Evolutionary conservation across 2,797 vertebrate genomes (phyloP), one percentile per base, ranked within the genome.

Genomic region (Catamblyrhynchus diadema): DNA sequence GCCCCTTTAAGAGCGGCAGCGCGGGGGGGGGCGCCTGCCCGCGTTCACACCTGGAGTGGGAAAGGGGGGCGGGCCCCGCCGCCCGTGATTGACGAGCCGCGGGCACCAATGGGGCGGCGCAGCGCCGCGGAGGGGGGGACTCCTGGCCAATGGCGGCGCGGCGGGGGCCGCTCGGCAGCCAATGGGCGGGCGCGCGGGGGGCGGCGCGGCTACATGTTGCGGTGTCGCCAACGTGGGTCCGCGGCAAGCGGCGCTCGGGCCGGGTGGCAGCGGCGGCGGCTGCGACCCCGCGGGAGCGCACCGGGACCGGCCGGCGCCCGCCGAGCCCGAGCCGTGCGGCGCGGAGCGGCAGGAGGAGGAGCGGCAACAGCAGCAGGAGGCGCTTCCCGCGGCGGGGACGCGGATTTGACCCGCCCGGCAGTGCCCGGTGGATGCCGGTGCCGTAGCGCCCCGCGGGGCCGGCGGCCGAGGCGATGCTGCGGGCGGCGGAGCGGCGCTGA

Each of bases 1-100:
- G 93, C 77, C 85, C 96, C 98, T 98, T 98, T 98, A 98, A 98
- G 97, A 92, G 67, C n/a, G 32, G 75, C 91, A 53, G 92, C 64
- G 60, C 75, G 50, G 94, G 56, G 57, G 88, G 93, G 94, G 39
- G 78, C 13, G 35, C 70, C 51, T 53, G 75, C 88, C 83, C 51
- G 91, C 96, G 95, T 98, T 99, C 99, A 98, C 99, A 99, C 99
- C 98, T 98, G 98, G 98, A 98, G 98, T 98, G 98, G 98, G 98
- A 98, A 98, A 98, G 72, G 94, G n/a, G 33, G 98, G 98, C 96
- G 98, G 98, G 95, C 61, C 90, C 81, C 73, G 30, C 13, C 22
- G 62, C 67, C 78, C 20, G 66, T 98, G 98, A 98, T 94, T 98
- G 98, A 98, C 98, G 90, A 96, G n/a, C 84, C 9, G 11, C 57